Evolutionary conservation across 2,113 vertebrate genomes (phyloP), one percentile per base, ranked within the genome.

Genomic region (Boulengeromyrus knoepffleri): DNA sequence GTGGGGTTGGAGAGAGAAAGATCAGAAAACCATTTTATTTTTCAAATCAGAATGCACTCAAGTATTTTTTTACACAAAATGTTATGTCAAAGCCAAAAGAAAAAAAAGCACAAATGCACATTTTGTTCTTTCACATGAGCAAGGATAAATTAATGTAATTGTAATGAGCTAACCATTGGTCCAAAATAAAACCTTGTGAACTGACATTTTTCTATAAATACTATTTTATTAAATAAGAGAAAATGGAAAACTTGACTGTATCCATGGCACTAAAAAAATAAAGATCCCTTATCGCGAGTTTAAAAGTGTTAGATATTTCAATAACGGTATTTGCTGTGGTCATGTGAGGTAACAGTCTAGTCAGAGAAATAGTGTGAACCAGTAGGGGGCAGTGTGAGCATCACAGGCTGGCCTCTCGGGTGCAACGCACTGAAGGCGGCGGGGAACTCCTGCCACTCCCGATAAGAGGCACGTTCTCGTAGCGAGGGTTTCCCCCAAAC

Each of bases 401-500:
- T 56, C 50, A 88, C 83, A 85, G 45, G 42, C 21, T 85, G 21
- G 94, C 91, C 91, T 91, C 89, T 88, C 77, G 91, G 93, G 45
- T 0, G 90, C 94, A 93, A 93, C 95, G 95, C 97, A 99, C 99
- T 97, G 97, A 98, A 89, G 99, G 99, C 0, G 99, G 99, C 0
- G 98, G 99, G 27, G 99, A 99, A 90, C 96, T 97, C 42, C 98
- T 99, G 90, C 97, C 97, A 95, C 98, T 96, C 92, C 98, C 97
- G 83, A 99, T 99, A 91, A 99, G 96, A 0, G 99, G 98, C 85
- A 98, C 97, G 3, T 99, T 99, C 94, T 99, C 98, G 1, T 99
- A 99, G 91, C 97, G 97, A 0, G 98, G 99, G 93, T 96, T 98
- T 88, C 97, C 97, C 62, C 97, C 98, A 0, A 99, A 99, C 90